phyloP scores from a whole-genome alignment of 2,797 vertebrate species.

The Coregonus sp. region DNA sequence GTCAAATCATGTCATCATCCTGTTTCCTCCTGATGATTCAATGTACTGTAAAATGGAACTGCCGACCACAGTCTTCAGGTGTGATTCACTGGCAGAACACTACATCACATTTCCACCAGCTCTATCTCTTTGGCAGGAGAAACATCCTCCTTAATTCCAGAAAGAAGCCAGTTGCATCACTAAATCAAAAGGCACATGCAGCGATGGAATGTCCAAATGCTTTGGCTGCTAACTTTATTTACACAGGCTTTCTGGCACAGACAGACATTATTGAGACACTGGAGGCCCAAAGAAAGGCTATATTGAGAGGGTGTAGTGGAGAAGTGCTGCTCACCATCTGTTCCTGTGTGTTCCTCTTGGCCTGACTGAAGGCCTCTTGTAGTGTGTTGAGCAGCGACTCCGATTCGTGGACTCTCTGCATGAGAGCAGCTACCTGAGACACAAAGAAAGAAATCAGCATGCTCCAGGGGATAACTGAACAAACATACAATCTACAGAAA shows the following conservation, averaged over 20 bases:
- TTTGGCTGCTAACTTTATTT: constrained; percentile 6
- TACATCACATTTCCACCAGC: not conserved
- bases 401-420: constrained; percentile 87
- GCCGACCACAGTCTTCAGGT: constrained; percentile 1
- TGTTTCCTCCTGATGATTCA: not conserved
- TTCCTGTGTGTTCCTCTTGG: constrained; percentile 90
- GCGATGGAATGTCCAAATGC: not conserved
- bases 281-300: not conserved
- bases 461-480: not conserved
- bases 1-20: not conserved
- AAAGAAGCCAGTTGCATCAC: not conserved
- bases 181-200: constrained; percentile 6
- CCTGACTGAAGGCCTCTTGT: constrained; percentile 88
- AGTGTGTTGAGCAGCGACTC: constrained; percentile 84
- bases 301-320: not conserved
- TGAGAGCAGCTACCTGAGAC: constrained; percentile 83
- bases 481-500: too few species aligned
- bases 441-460: constrained; percentile 10
- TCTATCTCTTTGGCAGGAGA: not conserved
- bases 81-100: constrained; percentile 16
- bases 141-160: not conserved
- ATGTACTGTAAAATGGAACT: constrained; percentile 3
- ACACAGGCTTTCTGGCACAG: not conserved
- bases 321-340: constrained; percentile 84
- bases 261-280: not conserved